These are phyloP conservation scores for Octodon degus DNA, from an alignment of 2,113 vertebrate species.

Conservation along the genomic window DNA sequence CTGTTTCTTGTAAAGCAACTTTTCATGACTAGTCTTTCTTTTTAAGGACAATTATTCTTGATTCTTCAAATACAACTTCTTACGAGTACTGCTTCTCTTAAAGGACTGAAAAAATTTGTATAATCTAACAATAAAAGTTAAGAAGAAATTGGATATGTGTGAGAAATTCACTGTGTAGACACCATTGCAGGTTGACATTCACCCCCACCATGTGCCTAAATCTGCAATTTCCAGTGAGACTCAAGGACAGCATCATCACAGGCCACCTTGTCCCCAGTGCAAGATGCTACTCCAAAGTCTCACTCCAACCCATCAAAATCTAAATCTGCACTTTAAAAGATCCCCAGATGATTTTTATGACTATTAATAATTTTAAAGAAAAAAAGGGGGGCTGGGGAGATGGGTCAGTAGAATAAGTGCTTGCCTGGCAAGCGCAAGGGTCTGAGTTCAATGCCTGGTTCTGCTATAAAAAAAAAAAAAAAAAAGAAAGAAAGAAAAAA, in stretches of 20 bases:
- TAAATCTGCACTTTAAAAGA: not conserved
- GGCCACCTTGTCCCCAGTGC: not conserved
- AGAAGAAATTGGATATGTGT: not conserved
- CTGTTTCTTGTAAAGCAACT: not conserved
- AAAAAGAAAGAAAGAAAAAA: too few species aligned
- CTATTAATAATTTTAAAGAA: not conserved
- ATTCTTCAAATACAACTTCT: not conserved
- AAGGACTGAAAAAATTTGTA: not conserved
- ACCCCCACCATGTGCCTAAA: not conserved
- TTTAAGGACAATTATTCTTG: conserved; percentile 29
- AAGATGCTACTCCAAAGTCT: not conserved
- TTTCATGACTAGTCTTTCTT: not conserved
- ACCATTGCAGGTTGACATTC: not conserved
- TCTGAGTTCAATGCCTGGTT: too few species aligned
- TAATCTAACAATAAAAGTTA: not conserved
- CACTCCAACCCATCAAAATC: not conserved
- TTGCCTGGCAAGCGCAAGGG: too few species aligned
- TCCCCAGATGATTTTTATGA: not conserved
- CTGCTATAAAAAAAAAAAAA: too few species aligned
- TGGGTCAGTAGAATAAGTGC: too few species aligned
- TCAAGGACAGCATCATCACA: too few species aligned
- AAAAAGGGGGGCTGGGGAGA: not conserved
- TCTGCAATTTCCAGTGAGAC: not conserved
- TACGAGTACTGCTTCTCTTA: not conserved
- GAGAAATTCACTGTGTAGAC: not conserved